Percentiles rank a stretch among this genome's conserved stretches.
Conservation (phyloP, 2,888 invertebrate genomes). For the Myopa testacea region DNA sequence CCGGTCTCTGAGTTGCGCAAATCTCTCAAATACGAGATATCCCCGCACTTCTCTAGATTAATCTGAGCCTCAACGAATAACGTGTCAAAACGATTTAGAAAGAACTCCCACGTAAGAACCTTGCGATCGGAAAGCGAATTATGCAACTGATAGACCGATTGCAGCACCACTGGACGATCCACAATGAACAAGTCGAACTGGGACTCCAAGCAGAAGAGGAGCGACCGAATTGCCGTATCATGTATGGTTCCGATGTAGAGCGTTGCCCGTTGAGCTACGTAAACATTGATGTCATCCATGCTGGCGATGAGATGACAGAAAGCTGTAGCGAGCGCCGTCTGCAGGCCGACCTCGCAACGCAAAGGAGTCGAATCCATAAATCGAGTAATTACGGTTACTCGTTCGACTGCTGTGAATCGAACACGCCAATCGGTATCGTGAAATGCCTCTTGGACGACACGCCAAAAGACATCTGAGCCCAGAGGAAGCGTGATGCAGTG, state of each 20-base stretch:
- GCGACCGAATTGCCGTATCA: constrained; percentile 85
- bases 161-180: constrained; percentile 96
- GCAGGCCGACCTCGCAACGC: constrained; percentile 83
- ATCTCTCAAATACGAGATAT: constrained; percentile 83
- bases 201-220: constrained; percentile 94
- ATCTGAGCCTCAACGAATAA: constrained; percentile 97
- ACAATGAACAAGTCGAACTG: constrained; percentile 98
- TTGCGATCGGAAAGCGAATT: constrained; percentile 91
- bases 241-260: constrained; percentile 94
- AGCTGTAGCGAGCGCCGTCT: constrained; percentile 94
- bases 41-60: constrained; percentile 85
- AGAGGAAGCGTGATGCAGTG: constrained; percentile 95
- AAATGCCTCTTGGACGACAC: constrained; percentile 94
- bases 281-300: constrained; percentile 94
- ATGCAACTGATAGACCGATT: constrained; percentile 93
- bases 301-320: constrained; percentile 97
- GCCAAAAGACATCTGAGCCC: constrained; percentile 96
- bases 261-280: constrained; percentile 93
- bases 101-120: constrained; percentile 97
- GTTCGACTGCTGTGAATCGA: constrained; percentile 94
- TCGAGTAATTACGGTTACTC: constrained; percentile 91
- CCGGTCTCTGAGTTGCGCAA: constrained; percentile 88
- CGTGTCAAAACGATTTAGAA: constrained; percentile 94
- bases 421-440: constrained; percentile 89
- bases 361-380: constrained; percentile 93